phyloP scores from a whole-genome alignment of 2,113 vertebrate genomes.

The Chaetops frenatus region DNA sequence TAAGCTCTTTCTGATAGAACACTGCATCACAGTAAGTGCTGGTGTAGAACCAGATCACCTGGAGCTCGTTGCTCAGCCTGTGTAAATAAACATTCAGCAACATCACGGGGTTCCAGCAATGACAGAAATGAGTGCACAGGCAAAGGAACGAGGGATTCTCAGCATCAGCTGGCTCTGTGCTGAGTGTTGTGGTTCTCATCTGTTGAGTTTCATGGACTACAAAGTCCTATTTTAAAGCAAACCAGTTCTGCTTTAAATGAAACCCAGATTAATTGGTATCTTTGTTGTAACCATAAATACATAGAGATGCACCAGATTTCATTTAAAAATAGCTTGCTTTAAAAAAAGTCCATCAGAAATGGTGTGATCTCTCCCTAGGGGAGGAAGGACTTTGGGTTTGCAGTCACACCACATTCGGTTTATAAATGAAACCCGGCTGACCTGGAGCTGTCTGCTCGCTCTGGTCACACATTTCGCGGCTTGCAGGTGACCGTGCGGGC shows the following conservation, averaged over 20 bases:
- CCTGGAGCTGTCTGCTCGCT: fast-evolving
- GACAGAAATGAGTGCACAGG: neutral
- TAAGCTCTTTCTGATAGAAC: neutral
- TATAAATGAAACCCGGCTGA: neutral
- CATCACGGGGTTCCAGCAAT: neutral
- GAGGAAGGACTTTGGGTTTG: neutral
- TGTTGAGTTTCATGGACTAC: neutral
- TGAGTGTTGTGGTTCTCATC: neutral
- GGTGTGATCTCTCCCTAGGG: too few species aligned
- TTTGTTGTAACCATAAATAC: neutral
- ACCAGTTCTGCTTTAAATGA: neutral
- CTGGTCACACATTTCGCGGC: fast-evolving
- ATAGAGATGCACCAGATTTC: neutral
- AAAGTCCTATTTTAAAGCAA: too few species aligned
- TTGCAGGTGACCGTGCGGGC: neutral
- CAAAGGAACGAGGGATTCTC: neutral
- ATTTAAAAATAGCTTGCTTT: neutral
- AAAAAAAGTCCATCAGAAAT: neutral
- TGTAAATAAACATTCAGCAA: neutral
- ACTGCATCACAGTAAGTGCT: neutral
- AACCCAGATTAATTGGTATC: fast-evolving
- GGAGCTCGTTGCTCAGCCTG: neutral
- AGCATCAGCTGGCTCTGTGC: neutral
- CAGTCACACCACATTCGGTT: fast-evolving
- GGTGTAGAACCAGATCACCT: neutral